Evolutionary conservation across 2,797 vertebrate genomes (phyloP).

Genomic region (Hippopotamyrus pictus): DNA sequence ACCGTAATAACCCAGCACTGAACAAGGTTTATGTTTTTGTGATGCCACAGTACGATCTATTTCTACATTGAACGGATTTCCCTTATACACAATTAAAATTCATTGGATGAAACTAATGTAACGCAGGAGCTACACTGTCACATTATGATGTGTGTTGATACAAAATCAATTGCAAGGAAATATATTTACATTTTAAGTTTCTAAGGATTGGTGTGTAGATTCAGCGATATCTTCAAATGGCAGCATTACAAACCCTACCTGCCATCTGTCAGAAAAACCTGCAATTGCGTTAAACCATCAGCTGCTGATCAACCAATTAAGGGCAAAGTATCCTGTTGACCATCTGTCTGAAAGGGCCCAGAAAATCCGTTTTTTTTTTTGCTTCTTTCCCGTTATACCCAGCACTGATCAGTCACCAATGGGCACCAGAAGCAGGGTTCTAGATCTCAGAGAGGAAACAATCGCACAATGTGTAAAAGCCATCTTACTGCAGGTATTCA

Average conservation of each 20-base stretch:
- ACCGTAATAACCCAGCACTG: neutral
- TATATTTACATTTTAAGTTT: neutral
- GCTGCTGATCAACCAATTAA: neutral
- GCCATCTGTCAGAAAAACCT: neutral
- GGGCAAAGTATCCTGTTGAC: neutral
- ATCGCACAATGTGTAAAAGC: neutral
- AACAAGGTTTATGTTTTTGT: neutral
- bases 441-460: neutral
- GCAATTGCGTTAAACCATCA: neutral
- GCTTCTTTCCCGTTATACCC: neutral
- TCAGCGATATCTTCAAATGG: neutral
- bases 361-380: neutral
- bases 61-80: neutral
- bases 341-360: neutral
- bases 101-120: neutral
- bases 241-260: neutral
- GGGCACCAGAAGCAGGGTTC: neutral
- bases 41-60: neutral
- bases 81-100: neutral
- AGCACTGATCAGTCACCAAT: neutral
- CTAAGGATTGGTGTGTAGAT: neutral
- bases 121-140: neutral
- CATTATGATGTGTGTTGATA: neutral
- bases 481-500: neutral
- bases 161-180: neutral